Conservation (phyloP, 2,113 vertebrate genomes). For the Siniperca knerii region DNA sequence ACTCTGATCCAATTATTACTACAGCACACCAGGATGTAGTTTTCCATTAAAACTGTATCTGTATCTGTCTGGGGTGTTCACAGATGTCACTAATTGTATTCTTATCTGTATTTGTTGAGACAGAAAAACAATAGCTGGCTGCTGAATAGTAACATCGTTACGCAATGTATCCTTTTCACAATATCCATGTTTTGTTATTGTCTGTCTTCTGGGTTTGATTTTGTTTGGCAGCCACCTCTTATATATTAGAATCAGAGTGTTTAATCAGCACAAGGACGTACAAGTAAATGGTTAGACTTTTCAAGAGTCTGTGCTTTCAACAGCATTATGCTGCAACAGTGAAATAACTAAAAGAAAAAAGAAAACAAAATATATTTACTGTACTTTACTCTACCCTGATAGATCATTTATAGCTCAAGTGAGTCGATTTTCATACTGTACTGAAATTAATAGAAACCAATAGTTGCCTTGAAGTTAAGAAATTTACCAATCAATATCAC, state of each 20-base stretch:
- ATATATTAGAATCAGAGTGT: background rate
- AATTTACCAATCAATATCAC: background rate
- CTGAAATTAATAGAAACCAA: background rate
- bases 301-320: background rate
- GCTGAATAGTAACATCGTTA: slow-evolving; percentile 4
- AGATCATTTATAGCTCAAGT: background rate
- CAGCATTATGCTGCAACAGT: background rate
- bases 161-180: background rate
- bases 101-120: slow-evolving; percentile 29
- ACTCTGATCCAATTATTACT: slow-evolving; percentile 43
- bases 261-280: background rate
- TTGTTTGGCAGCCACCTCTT: background rate
- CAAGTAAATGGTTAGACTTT: background rate
- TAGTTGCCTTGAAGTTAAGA: background rate
- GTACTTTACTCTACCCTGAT: background rate
- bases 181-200: slow-evolving; percentile 11
- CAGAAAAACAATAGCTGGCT: slow-evolving; percentile 10
- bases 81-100: slow-evolving; percentile 50
- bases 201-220: slow-evolving; percentile 12
- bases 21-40: slow-evolving; percentile 25
- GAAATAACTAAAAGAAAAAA: background rate
- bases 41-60: slow-evolving; percentile 33
- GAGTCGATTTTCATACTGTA: background rate
- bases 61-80: background rate
- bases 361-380: background rate